Base-by-base conservation (phyloP, 1,140 invertebrate genomes). In the Diabrotica virgifera region DNA sequence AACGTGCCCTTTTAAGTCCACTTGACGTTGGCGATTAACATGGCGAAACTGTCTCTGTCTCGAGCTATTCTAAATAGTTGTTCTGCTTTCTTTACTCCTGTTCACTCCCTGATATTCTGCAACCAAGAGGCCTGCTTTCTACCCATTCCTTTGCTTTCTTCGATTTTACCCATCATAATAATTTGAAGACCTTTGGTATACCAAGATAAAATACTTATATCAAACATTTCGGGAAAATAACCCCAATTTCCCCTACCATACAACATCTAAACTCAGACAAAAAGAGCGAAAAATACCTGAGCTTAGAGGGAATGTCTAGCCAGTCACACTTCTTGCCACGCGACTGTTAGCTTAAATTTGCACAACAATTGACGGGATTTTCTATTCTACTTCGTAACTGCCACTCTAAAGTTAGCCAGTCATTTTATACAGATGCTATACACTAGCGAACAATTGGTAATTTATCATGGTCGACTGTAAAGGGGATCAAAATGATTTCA, bases 331-430 rank as follows among this genome's bases (percentile, higher is more conserved):
- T 58, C 55, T 12, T 63, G 62, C 62, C 62, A 63, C 62, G 62
- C 62, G 62, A 63, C 62, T 56, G 62, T 63, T 63, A 63, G 54
- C 54, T 57, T 35, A 38, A 54, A 63, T 63, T 63, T 63, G 62
- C 62, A 63, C 62, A 63, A 63, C 62, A 63, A 63, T 63, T 53
- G 36, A 12, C 38, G 55, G 62, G 35, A 63, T 63, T 63, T 63
- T 63, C 62, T 63, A 57, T 63, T 58, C 40, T 57, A 57, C 50
- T 50, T 40, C 37, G 54, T 63, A 63, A 61, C 54, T 40, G 54
- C 14, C 62, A 63, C 14, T 51, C 38, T 37, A 11, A 56, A 11
- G 13, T 57, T 11, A 5, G 7, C 11, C 54, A 53, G 8, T 37
- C 10, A 24, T 12, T 11, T 36, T n/a, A 13, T 24, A 12, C 14